Conservation (phyloP, 2,113 vertebrate genomes). For the Siphamia tubifer region DNA sequence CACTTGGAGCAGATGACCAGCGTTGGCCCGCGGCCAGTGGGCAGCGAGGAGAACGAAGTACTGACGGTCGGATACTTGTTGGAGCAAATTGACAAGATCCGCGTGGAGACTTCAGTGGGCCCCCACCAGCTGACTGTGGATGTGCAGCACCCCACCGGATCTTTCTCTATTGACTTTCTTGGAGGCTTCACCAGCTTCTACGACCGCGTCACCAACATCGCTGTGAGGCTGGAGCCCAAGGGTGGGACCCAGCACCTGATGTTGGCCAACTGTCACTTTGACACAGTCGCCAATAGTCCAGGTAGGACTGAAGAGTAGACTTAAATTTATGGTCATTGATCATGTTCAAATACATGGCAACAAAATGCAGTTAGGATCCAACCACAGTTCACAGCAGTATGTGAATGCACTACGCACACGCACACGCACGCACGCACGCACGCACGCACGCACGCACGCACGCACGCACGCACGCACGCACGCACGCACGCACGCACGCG, state of each 20-base stretch:
- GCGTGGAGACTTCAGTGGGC: conserved; percentile 68
- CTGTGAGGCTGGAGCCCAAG: conserved; percentile 89
- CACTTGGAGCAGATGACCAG: conserved; percentile 93
- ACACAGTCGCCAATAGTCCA: conserved; percentile 92
- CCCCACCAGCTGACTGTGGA: conserved; percentile 86
- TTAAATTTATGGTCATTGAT: too few relatives aligned
- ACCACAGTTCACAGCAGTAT: too few relatives aligned
- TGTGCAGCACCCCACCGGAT: conserved; percentile 90
- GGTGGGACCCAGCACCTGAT: conserved; percentile 87
- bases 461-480: too few relatives aligned
- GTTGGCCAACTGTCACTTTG: conserved; percentile 97
- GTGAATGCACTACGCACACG: too few relatives aligned
- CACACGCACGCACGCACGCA: too few relatives aligned
- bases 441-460: too few relatives aligned
- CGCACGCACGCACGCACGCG: too few relatives aligned
- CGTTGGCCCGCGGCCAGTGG: conserved; percentile 90
- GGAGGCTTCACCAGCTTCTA: conserved; percentile 98
- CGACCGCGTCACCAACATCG: conserved; percentile 92
- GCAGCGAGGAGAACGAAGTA: conserved; percentile 93
- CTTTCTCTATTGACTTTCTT: conserved; percentile 96
- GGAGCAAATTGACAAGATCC: conserved; percentile 86
- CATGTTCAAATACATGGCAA: too few relatives aligned
- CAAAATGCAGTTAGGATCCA: too few relatives aligned
- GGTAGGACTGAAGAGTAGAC: too few relatives aligned
- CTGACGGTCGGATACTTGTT: conserved; percentile 90